phyloP scores from a whole-genome alignment of 2,797 vertebrate genomes.

The Arrhamphus sclerolepis region DNA sequence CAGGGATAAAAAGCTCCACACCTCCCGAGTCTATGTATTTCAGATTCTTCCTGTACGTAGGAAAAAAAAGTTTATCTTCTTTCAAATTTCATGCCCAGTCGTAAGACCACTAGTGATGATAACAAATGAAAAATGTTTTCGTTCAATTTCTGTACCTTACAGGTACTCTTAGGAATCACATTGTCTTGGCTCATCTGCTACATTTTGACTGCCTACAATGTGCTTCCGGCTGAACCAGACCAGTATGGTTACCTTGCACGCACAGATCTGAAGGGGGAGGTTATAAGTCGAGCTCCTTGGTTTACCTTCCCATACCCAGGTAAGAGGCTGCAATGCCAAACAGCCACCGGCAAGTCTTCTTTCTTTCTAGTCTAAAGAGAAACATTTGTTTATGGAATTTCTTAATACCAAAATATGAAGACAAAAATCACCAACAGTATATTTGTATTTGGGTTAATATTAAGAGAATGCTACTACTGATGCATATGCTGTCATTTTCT shows the following conservation, averaged over 20 bases:
- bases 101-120: background rate
- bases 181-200: slow-evolving; percentile 93
- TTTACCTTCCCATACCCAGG: slow-evolving; percentile 95
- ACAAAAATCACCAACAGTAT: no score
- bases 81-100: background rate
- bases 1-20: slow-evolving; percentile 81
- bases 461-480: background rate
- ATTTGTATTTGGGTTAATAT: no score
- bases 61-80: background rate
- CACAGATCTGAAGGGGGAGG: slow-evolving; percentile 87
- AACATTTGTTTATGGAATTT: no score
- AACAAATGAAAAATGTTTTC: background rate
- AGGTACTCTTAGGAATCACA: slow-evolving; percentile 93
- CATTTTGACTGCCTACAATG: slow-evolving; percentile 83
- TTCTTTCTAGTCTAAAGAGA: no score
- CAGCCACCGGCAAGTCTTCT: no score
- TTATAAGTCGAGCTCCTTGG: slow-evolving; percentile 89
- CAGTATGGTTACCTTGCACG: slow-evolving; percentile 89
- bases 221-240: slow-evolving; percentile 80
- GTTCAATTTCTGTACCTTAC: slow-evolving; percentile 4
- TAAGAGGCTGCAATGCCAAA: slow-evolving; percentile 50
- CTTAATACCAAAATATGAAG: no score
- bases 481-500: slow-evolving; percentile 1
- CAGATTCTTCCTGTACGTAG: slow-evolving; percentile 93
- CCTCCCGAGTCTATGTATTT: slow-evolving; percentile 85